Conservation (phyloP, 92 coral and sea anemone genomes). For the Epizoanthus illoricatus region DNA sequence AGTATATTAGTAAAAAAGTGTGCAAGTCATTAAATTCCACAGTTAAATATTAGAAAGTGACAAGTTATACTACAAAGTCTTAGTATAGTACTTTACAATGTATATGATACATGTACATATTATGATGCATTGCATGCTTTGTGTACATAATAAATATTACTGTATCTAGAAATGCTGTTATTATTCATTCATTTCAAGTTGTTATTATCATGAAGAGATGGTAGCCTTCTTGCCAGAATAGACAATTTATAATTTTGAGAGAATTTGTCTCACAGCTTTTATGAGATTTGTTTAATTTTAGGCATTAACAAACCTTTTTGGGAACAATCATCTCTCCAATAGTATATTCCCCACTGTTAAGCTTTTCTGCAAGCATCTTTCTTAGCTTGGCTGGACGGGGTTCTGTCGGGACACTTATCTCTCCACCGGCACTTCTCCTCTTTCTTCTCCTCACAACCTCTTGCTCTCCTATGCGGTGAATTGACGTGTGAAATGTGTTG, state of each 20-base stretch:
- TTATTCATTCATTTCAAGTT: too few species aligned
- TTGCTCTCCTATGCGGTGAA: background rate
- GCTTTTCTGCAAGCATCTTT: constrained; percentile 38
- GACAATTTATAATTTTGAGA: background rate
- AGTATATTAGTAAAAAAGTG: background rate
- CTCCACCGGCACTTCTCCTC: constrained; percentile 53
- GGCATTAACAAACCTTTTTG: constrained; percentile 35
- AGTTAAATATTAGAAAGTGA: background rate
- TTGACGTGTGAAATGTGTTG: constrained; percentile 23
- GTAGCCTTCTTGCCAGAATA: background rate
- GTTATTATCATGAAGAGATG: too few species aligned
- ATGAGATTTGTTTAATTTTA: background rate
- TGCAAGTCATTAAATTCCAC: background rate
- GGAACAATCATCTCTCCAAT: constrained; percentile 59
- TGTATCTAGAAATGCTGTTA: too few species aligned
- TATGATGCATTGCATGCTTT: background rate
- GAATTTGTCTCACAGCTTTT: background rate
- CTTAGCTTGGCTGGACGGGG: constrained; percentile 19
- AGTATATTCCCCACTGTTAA: constrained; percentile 12
- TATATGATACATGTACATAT: background rate
- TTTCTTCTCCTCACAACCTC: constrained; percentile 45
- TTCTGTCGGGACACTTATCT: constrained; percentile 51
- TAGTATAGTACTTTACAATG: background rate
- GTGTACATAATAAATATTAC: too few species aligned
- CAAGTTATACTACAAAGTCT: background rate